A percentile compares a stretch with the other conserved stretches of the same genome.
Evolutionary conservation across 2,797 vertebrate species (phyloP).

Genomic region (Anguilla megastoma): DNA sequence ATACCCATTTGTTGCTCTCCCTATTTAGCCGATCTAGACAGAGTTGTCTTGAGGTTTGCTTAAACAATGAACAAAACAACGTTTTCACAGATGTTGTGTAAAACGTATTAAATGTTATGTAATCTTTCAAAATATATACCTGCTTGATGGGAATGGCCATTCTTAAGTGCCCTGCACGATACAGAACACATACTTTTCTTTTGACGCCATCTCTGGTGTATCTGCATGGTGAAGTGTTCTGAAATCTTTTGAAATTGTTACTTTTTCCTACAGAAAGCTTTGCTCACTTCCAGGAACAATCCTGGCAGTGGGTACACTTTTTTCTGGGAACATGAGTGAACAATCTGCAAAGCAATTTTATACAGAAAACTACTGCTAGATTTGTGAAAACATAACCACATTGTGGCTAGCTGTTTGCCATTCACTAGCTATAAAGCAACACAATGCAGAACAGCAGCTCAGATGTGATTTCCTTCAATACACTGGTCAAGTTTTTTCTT

Average conservation of each 20-base stretch:
- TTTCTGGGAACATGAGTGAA: neutral
- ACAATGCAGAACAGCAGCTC: neutral
- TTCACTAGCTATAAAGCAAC: neutral
- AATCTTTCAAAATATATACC: neutral
- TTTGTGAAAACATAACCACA: neutral
- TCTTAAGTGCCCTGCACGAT: neutral
- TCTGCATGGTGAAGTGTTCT: neutral
- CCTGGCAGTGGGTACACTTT: neutral
- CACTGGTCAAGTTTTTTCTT: neutral
- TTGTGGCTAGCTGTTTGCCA: neutral
- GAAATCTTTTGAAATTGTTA: neutral
- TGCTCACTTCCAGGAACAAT: neutral
- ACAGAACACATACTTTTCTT: neutral
- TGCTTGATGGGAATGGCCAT: neutral
- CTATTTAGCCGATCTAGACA: neutral
- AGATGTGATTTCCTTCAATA: neutral
- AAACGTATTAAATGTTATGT: neutral
- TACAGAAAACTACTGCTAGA: neutral
- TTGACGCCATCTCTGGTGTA: neutral
- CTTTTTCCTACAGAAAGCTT: neutral
- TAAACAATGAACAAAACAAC: neutral
- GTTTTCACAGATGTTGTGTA: neutral
- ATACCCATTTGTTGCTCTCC: neutral
- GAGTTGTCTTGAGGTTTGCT: neutral
- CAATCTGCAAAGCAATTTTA: neutral